Conservation (phyloP, 2,888 invertebrate genomes). For the Aporophyla lueneburgensis region DNA sequence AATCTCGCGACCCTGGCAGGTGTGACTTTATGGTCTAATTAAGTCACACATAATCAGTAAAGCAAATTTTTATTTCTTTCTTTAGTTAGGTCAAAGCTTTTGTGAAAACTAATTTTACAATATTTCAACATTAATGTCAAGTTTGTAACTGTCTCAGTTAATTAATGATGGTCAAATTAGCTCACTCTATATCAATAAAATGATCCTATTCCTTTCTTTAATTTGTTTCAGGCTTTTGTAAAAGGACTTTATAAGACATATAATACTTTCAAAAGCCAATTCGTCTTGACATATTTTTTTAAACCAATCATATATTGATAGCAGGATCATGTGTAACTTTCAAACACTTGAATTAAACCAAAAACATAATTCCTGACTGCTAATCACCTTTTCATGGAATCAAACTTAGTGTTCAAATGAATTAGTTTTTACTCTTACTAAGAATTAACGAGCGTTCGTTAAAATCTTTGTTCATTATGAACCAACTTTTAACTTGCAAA, state of each 20-base stretch:
- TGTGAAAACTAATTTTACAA: too few species aligned
- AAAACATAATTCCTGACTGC: neutral
- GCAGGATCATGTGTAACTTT: neutral
- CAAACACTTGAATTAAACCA: neutral
- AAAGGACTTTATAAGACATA: neutral
- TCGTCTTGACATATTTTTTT: neutral
- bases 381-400: neutral
- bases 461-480: slow-evolving; percentile 2
- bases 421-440: neutral
- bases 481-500: neutral
- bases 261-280: neutral
- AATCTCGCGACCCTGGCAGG: too few species aligned
- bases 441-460: slow-evolving; percentile 10
- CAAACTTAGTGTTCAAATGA: neutral
- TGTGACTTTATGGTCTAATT: too few species aligned
- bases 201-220: neutral
- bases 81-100: too few species aligned
- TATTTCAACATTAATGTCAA: too few species aligned
- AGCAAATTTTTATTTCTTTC: too few species aligned
- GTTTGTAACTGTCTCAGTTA: neutral
- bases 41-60: too few species aligned
- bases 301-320: neutral
- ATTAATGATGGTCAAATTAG: neutral
- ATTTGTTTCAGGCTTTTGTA: neutral
- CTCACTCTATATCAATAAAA: neutral